Percentiles rank a stretch among this genome's conserved stretches.
These are phyloP conservation scores for Pterostichus madidus DNA, from an alignment of 2,888 invertebrate genomes.

Conservation along the genomic window DNA sequence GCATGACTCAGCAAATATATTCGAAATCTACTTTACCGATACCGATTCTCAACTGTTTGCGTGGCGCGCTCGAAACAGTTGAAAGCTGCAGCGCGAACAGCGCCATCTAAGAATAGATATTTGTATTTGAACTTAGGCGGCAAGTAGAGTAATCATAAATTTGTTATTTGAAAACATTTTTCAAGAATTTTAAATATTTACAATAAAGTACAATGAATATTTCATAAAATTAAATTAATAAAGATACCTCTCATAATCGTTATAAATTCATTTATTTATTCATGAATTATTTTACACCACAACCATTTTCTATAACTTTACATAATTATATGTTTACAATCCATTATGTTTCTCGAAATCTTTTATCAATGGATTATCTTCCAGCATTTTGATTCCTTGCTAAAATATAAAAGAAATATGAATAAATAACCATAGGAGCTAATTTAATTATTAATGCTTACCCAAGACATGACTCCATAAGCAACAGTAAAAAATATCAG, in stretches of 20 bases:
- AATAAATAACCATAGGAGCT: conserved; percentile 7
- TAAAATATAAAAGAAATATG: conserved; percentile 27
- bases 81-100: background rate
- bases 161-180: too few species aligned
- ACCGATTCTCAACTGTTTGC: conserved; percentile 5
- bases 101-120: background rate
- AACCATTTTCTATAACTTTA: conserved; percentile 11
- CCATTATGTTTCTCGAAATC: conserved; percentile 30
- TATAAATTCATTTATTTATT: background rate
- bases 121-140: too few species aligned
- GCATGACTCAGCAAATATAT: background rate
- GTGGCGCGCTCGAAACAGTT: conserved; percentile 46
- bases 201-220: too few species aligned
- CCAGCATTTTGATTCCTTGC: conserved; percentile 59
- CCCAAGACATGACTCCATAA: conserved; percentile 60
- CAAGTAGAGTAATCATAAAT: background rate
- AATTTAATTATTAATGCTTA: conserved; percentile 12
- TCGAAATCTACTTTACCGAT: conserved; percentile 25
- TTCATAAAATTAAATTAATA: too few species aligned
- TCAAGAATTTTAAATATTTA: too few species aligned
- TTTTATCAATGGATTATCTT: conserved; percentile 31
- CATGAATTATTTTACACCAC: conserved; percentile 8
- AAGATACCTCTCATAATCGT: too few species aligned
- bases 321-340: background rate
- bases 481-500: conserved; percentile 44